These are phyloP conservation scores for Polylopha cassiicola DNA, from an alignment of 2,888 invertebrate species.

Conservation along the genomic window DNA sequence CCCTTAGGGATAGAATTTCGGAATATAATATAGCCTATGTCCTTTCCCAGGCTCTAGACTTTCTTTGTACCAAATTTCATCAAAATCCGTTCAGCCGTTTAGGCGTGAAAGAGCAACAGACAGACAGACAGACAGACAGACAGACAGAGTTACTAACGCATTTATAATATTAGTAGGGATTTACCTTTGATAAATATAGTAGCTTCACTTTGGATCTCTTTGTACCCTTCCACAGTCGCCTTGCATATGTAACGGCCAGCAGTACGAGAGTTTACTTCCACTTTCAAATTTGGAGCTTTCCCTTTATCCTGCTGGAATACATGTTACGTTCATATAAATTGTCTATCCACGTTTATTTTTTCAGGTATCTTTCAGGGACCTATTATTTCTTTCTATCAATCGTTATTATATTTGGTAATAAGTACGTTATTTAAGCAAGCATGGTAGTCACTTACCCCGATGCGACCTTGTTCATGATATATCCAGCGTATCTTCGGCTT, in stretches of 20 bases:
- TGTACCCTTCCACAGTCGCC: conserved; percentile 91
- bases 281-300: conserved; percentile 84
- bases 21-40: too few relatives aligned
- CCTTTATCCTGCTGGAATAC: conserved; percentile 91
- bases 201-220: conserved; percentile 89
- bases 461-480: conserved; percentile 83
- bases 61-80: too few relatives aligned
- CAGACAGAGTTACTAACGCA: too few relatives aligned
- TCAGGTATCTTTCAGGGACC: too few relatives aligned
- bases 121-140: too few relatives aligned
- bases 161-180: too few relatives aligned
- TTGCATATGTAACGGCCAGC: conserved; percentile 94
- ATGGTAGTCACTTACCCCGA: conserved; percentile 73
- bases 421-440: conserved; percentile 7
- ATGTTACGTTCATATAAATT: conserved; percentile 71
- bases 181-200: conserved; percentile 85
- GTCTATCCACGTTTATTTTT: neutral
- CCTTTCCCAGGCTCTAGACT: too few relatives aligned
- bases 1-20: too few relatives aligned
- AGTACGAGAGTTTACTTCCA: conserved; percentile 84
- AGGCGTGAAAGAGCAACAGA: too few relatives aligned
- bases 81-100: too few relatives aligned
- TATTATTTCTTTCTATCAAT: too few relatives aligned
- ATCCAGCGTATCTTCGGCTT: conserved; percentile 92
- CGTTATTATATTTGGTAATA: neutral